These are phyloP conservation scores for Idaea aversata DNA, from an alignment of 2,888 invertebrate species.

Conservation along the genomic window DNA sequence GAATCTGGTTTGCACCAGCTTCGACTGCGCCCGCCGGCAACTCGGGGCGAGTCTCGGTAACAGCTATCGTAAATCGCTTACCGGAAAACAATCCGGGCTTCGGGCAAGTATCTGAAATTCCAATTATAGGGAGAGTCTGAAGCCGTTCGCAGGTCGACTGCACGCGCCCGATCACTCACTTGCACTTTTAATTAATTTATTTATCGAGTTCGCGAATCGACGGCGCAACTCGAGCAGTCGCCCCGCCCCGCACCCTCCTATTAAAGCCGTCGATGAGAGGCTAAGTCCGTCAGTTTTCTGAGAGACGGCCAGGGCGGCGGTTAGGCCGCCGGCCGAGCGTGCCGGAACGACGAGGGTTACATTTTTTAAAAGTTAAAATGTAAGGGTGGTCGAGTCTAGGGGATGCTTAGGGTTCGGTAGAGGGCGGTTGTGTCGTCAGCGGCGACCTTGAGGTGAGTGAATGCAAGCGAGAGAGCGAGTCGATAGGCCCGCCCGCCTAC, in stretches of 20 bases:
- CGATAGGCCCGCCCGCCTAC: slow-evolving; percentile 68
- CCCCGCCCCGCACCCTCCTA: slow-evolving; percentile 69
- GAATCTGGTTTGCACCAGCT: slow-evolving; percentile 40
- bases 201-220: slow-evolving; percentile 79
- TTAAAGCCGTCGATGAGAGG: slow-evolving; percentile 61
- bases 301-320: slow-evolving; percentile 62
- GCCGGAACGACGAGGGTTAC: slow-evolving; percentile 65
- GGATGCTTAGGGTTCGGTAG: slow-evolving; percentile 56
- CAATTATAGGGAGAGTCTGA: slow-evolving; percentile 70
- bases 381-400: slow-evolving; percentile 48
- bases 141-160: slow-evolving; percentile 64
- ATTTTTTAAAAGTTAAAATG: slow-evolving; percentile 56
- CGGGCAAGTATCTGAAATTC: slow-evolving; percentile 64
- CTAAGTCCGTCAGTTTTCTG: slow-evolving; percentile 75
- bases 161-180: slow-evolving; percentile 77
- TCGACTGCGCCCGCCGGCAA: slow-evolving; percentile 25
- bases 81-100: slow-evolving; percentile 53
- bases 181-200: slow-evolving; percentile 82
- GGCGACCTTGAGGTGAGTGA: slow-evolving; percentile 74
- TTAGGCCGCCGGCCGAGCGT: slow-evolving; percentile 55
- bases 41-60: slow-evolving; percentile 36
- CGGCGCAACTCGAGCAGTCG: slow-evolving; percentile 76
- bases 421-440: slow-evolving; percentile 38
- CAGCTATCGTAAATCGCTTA: slow-evolving; percentile 44
- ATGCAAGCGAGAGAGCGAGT: slow-evolving; percentile 54